Evolutionary conservation across 2,797 vertebrate genomes (phyloP), one percentile per base, ranked within the genome.

Genomic region (Xiphophorus birchmanni): DNA sequence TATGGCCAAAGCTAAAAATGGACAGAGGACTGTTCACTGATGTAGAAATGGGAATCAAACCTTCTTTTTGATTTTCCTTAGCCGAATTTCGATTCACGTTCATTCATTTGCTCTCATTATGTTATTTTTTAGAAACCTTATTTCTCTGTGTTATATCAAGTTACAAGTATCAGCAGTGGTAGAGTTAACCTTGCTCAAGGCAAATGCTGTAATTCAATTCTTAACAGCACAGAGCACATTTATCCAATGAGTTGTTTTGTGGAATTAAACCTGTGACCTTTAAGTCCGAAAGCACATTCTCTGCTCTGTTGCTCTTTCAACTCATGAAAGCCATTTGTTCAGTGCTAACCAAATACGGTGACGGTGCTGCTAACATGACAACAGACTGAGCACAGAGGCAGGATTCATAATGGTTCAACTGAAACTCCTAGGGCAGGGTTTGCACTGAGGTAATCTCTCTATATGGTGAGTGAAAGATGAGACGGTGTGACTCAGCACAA

Each of bases 211-310:
- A 17, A 75, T 48, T 80, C 48, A 75, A 81, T 23, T 83, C 69
- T 84, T 85, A 47, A 74, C 45, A 75, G 56, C 21, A 50, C 45
- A 71, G 12, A 78, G 58, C 67, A 75, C 50, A 81, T 79, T 88
- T 78, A 74, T 60, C 73, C 47, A 42, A 73, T 58, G 73, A 86
- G 81, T 80, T 75, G 45, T 54, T 87, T 44, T 6, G 15, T 75
- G 54, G 50, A 87, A 85, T 81, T 84, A 79, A 80, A 83, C 54
- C 72, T 9, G 26, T 47, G 82, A 82, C 83, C 37, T 83, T 87
- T 80, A 75, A 75, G 32, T 80, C 78, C 80, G 42, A 81, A 83
- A 79, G 13, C 72, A 80, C 40, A 60, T 76, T 77, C 32, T 78
- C 65, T 52, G 44, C 80, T 81, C 72, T 18, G 52, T 21, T 56